Evolutionary conservation across 2,113 vertebrate genomes (phyloP).

Genomic region (Holacanthus passer): DNA sequence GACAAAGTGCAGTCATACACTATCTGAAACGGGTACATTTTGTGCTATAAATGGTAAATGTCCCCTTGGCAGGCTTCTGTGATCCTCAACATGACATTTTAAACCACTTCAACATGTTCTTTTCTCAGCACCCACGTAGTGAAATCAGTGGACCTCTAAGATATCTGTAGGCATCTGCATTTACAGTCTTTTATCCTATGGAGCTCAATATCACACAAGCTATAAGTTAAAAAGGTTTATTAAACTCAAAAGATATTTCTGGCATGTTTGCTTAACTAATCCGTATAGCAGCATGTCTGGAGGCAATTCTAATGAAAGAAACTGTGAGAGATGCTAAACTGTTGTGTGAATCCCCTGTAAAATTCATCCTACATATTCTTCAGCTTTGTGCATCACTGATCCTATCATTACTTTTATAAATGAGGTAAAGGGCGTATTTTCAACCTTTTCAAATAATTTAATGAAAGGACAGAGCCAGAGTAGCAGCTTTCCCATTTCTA

Average conservation of each 20-base stretch:
- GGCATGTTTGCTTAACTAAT: too few relatives aligned
- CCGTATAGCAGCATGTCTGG: too few relatives aligned
- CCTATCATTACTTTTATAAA: too few relatives aligned
- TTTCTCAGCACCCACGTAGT: background rate
- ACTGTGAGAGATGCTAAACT: too few relatives aligned
- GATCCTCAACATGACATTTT: constrained; percentile 8
- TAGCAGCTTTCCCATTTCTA: background rate
- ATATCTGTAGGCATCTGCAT: background rate
- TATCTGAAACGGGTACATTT: constrained; percentile 17
- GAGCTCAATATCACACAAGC: background rate
- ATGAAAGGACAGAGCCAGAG: too few relatives aligned
- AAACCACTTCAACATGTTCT: background rate
- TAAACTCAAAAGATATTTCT: too few relatives aligned
- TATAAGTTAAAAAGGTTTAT: background rate
- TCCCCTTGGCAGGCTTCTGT: background rate
- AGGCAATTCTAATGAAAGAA: too few relatives aligned
- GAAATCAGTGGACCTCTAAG: background rate
- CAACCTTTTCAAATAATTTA: too few relatives aligned
- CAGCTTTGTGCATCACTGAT: too few relatives aligned
- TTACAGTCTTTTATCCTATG: background rate
- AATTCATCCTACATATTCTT: too few relatives aligned
- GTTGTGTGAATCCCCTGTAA: too few relatives aligned
- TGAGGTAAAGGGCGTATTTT: too few relatives aligned
- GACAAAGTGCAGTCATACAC: background rate
- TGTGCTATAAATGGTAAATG: constrained; percentile 14